Evolutionary conservation across 2,888 invertebrate species (phyloP).

Genomic region (Adelognathus sp.): DNA sequence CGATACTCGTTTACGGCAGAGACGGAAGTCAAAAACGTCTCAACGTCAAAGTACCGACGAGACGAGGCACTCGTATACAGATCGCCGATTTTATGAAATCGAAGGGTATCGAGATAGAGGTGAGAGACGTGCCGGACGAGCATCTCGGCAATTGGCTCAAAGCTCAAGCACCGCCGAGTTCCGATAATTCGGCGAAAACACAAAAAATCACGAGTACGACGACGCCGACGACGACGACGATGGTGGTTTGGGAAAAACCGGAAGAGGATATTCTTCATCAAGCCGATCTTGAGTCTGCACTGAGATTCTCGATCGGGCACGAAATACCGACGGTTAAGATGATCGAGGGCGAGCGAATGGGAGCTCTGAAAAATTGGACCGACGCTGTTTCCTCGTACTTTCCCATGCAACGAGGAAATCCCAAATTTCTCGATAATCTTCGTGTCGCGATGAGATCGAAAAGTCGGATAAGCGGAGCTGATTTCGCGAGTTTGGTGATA

Average conservation of each 20-base stretch:
- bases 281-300: conserved; percentile 93
- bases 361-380: conserved; percentile 89
- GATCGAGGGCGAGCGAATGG: conserved; percentile 88
- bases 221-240: no score
- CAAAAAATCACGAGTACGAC: not conserved
- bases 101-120: conserved; percentile 62
- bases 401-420: conserved; percentile 88
- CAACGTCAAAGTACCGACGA: conserved; percentile 80
- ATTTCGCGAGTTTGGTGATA: conserved; percentile 84
- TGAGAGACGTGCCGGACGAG: conserved; percentile 42
- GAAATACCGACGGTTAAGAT: conserved; percentile 89
- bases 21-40: conserved; percentile 79
- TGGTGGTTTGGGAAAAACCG: conserved; percentile 75
- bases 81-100: conserved; percentile 83
- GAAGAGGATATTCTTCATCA: conserved; percentile 88
- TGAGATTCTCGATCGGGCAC: conserved; percentile 91
- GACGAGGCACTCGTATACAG: conserved; percentile 81
- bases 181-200: not conserved
- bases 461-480: conserved; percentile 84
- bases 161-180: conserved; percentile 24
- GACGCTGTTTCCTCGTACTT: conserved; percentile 89
- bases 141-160: conserved; percentile 64
- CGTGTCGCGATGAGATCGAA: conserved; percentile 81
- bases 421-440: conserved; percentile 62
- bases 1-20: conserved; percentile 82